Evolutionary conservation across 2,113 vertebrate genomes (phyloP).

Genomic region (Actinemys pallida): DNA sequence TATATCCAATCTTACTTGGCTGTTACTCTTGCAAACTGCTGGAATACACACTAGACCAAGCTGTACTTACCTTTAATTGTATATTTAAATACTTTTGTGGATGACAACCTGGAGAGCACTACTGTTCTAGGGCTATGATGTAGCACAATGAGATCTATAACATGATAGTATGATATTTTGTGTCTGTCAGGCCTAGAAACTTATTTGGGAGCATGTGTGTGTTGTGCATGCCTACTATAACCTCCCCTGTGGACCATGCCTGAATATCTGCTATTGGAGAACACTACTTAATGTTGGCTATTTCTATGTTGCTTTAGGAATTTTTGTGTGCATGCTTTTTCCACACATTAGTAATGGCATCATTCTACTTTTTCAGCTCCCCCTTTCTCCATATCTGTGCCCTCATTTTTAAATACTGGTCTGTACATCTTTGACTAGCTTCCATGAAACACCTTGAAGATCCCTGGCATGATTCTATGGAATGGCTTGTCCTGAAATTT

Average conservation of each 20-base stretch:
- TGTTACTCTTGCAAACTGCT: background rate
- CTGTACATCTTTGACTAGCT: background rate
- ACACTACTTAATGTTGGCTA: background rate
- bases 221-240: background rate
- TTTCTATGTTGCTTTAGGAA: background rate
- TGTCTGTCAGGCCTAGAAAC: background rate
- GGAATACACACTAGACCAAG: background rate
- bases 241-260: background rate
- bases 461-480: background rate
- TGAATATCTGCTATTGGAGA: background rate
- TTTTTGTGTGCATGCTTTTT: background rate
- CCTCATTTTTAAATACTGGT: background rate
- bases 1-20: background rate
- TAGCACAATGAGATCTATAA: background rate
- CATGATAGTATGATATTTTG: background rate
- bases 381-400: background rate
- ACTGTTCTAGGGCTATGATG: background rate
- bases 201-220: background rate
- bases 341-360: background rate
- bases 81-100: background rate
- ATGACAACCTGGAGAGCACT: background rate
- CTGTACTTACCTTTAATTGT: background rate
- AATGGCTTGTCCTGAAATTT: background rate
- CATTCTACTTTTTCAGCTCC: background rate
- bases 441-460: background rate